phyloP scores from a whole-genome alignment of 2,888 invertebrate species.

The Myopa tessellatipennis region DNA sequence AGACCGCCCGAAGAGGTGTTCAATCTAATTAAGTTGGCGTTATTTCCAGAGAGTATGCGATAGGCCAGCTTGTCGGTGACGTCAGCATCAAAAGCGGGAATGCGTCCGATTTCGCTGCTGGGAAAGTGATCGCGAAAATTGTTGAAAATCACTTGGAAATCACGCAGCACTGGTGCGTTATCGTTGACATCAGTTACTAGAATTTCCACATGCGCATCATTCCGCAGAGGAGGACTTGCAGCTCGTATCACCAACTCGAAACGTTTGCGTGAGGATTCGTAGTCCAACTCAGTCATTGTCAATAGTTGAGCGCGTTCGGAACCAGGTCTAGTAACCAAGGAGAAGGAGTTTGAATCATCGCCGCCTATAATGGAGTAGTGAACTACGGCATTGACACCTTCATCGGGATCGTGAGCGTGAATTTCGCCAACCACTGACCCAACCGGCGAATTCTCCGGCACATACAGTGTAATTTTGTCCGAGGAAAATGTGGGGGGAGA shows the following conservation, averaged over 20 bases:
- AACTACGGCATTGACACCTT: constrained; percentile 89
- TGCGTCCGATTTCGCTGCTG: constrained; percentile 87
- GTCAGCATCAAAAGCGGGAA: constrained; percentile 95
- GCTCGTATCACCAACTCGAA: constrained; percentile 91
- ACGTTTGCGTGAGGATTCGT: constrained; percentile 91
- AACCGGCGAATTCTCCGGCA: constrained; percentile 95
- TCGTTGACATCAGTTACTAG: constrained; percentile 95
- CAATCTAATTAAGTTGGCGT: constrained; percentile 86
- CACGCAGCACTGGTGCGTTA: constrained; percentile 90
- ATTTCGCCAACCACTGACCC: constrained; percentile 94
- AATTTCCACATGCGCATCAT: constrained; percentile 88
- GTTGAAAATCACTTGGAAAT: constrained; percentile 94
- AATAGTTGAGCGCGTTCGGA: constrained; percentile 88
- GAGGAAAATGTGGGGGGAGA: constrained; percentile 91
- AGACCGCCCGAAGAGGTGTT: constrained; percentile 87
- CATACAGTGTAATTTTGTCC: constrained; percentile 87
- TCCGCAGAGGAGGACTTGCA: constrained; percentile 88
- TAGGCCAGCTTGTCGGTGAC: constrained; percentile 87
- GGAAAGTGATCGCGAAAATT: constrained; percentile 95
- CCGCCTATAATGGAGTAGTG: constrained; percentile 96
- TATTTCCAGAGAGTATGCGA: constrained; percentile 89
- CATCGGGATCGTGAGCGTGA: constrained; percentile 91
- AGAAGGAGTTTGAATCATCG: constrained; percentile 88
- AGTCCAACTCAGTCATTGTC: constrained; percentile 92
- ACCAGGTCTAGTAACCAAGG: constrained; percentile 82